phyloP scores from a whole-genome alignment of 2,113 vertebrate genomes.

The Seriola dumerili region DNA sequence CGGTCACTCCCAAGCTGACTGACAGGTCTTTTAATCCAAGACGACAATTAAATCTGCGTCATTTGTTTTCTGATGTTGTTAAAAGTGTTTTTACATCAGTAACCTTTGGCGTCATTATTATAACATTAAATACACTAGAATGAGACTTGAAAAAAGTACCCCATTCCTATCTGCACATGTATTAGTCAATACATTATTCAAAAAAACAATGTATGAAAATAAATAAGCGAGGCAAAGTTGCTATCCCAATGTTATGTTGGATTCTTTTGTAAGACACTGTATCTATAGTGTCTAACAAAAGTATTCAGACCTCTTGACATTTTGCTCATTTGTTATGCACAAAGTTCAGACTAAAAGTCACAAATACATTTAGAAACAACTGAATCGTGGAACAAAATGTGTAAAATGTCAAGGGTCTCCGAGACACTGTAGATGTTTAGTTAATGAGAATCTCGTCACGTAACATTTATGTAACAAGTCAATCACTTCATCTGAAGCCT shows the following conservation, averaged over 20 bases:
- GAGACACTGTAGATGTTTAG: slow-evolving; percentile 33
- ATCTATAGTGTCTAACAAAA: neutral
- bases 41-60: too few relatives aligned
- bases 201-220: neutral
- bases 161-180: too few relatives aligned
- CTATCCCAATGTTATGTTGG: slow-evolving; percentile 25
- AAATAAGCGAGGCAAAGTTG: neutral
- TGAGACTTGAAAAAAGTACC: neutral
- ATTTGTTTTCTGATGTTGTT: neutral
- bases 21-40: neutral
- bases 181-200: too few relatives aligned
- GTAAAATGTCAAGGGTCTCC: slow-evolving; percentile 39
- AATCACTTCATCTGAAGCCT: slow-evolving; percentile 8
- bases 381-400: neutral
- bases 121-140: neutral
- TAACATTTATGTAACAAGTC: slow-evolving; percentile 11
- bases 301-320: slow-evolving; percentile 56
- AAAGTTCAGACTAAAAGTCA: slow-evolving; percentile 11
- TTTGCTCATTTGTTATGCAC: slow-evolving; percentile 31
- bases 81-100: neutral
- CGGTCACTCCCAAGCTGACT: neutral
- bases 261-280: neutral
- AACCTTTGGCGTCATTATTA: too few relatives aligned
- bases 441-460: slow-evolving; percentile 15
- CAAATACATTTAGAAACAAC: slow-evolving; percentile 30